phyloP scores from a whole-genome alignment of 2,888 invertebrate species.

The Pycnomerus fuliginosus region DNA sequence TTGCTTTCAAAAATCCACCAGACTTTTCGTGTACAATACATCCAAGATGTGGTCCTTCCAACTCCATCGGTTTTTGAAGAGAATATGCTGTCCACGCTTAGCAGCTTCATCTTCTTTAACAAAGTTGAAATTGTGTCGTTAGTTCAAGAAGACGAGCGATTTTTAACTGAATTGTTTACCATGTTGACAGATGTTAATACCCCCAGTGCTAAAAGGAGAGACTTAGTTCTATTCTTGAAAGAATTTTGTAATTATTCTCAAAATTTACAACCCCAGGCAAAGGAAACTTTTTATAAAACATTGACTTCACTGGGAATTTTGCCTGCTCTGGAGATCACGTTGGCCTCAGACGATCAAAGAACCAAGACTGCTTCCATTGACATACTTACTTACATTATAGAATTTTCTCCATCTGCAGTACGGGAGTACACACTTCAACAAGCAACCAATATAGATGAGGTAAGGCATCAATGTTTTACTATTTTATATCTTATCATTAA shows the following conservation, averaged over 20 bases:
- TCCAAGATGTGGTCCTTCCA: constrained; percentile 97
- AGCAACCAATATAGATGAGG: constrained; percentile 85
- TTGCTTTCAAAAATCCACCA: constrained; percentile 98
- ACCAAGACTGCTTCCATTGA: constrained; percentile 98
- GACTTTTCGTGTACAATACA: constrained; percentile 99
- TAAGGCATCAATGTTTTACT: constrained; percentile 57
- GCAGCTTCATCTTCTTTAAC: constrained; percentile 99
- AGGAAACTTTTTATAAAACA: constrained; percentile 97
- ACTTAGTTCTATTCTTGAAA: constrained; percentile 95
- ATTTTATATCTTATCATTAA: too few relatives aligned
- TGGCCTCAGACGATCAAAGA: constrained; percentile 87
- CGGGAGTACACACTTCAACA: constrained; percentile 96
- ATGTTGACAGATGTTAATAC: constrained; percentile 89
- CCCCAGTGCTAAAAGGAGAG: constrained; percentile 80
- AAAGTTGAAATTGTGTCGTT: constrained; percentile 99
- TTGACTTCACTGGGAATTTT: constrained; percentile 85
- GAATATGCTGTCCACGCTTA: constrained; percentile 94
- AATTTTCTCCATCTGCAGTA: constrained; percentile 96
- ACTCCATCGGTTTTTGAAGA: constrained; percentile 99
- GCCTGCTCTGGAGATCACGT: constrained; percentile 85
- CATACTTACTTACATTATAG: constrained; percentile 96
- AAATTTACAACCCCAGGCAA: constrained; percentile 94
- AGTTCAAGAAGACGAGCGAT: constrained; percentile 97
- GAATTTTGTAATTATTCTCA: constrained; percentile 99
- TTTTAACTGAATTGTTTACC: constrained; percentile 91